Evolutionary conservation across 2,888 invertebrate species (phyloP).

Genomic region (Pollenia griseotomentosa): DNA sequence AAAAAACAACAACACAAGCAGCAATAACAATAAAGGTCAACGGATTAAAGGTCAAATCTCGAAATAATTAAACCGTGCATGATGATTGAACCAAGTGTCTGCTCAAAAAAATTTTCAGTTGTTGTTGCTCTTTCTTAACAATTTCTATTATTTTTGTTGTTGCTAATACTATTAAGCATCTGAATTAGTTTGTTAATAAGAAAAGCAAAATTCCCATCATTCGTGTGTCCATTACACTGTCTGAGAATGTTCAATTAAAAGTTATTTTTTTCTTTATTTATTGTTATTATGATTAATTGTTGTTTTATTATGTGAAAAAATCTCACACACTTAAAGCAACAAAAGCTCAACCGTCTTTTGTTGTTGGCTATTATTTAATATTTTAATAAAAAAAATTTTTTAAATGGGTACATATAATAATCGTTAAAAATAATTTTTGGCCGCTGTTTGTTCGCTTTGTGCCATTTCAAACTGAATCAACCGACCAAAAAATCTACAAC

Average conservation of each 20-base stretch:
- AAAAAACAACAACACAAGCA: constrained; percentile 42
- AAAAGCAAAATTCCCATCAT: too few species aligned
- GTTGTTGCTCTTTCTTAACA: neutral
- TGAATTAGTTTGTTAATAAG: neutral
- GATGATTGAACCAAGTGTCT: constrained; percentile 30
- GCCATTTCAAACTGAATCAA: constrained; percentile 47
- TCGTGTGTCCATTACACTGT: constrained; percentile 7
- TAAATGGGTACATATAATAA: constrained; percentile 4
- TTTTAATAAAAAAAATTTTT: constrained; percentile 17
- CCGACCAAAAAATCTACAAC: constrained; percentile 28
- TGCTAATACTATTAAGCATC: neutral
- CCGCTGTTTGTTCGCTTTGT: constrained; percentile 13
- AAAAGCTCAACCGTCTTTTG: constrained; percentile 13
- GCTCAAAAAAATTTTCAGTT: neutral
- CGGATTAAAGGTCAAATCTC: constrained; percentile 72
- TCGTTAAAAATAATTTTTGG: constrained; percentile 23
- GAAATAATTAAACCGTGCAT: constrained; percentile 52
- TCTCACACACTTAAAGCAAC: constrained; percentile 13
- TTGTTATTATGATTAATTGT: constrained; percentile 71
- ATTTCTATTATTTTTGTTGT: neutral
- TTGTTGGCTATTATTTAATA: neutral
- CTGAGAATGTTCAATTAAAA: constrained; percentile 30
- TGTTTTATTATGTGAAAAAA: constrained; percentile 38
- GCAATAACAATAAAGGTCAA: constrained; percentile 68
- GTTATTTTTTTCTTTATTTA: constrained; percentile 47